phyloP scores from a whole-genome alignment of 2,888 invertebrate genomes.

The Hirtodrosophila duncani region DNA sequence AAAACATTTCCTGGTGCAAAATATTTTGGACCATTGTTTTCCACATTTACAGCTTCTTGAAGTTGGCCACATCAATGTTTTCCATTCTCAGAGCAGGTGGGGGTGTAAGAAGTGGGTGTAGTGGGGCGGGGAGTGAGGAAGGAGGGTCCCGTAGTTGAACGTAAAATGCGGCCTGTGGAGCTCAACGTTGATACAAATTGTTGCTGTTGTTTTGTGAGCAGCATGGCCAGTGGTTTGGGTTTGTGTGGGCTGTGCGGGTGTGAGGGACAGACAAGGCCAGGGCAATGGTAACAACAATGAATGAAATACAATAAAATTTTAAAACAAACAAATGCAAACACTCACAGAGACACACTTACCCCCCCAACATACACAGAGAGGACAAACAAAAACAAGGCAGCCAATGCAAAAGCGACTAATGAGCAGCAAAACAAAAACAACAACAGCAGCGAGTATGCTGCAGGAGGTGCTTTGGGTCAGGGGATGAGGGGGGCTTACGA shows the following conservation, averaged over 20 bases:
- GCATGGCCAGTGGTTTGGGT: no score
- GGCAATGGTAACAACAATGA: constrained; percentile 26
- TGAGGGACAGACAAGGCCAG: constrained; percentile 21
- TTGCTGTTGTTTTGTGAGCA: no score
- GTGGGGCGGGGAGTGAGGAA: constrained; percentile 8
- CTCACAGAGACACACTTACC: constrained; percentile 10
- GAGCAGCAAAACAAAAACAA: constrained; percentile 52
- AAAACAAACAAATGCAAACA: constrained; percentile 66
- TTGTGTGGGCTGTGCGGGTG: no score
- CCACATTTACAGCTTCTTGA: constrained; percentile 1
- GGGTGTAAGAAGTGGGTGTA: background rate
- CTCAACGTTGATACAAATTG: no score
- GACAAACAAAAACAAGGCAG: constrained; percentile 39
- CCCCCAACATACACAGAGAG: constrained; percentile 15
- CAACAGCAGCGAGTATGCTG: constrained; percentile 19
- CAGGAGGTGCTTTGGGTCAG: background rate
- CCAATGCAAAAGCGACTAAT: constrained; percentile 57
- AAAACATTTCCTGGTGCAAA: background rate
- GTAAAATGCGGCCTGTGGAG: no score
- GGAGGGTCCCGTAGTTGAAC: no score
- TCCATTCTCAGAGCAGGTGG: background rate
- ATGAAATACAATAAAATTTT: constrained; percentile 66
- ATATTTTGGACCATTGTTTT: background rate
- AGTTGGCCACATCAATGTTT: background rate
- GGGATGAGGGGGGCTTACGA: background rate